phyloP scores from a whole-genome alignment of 2,113 vertebrate species.

The Platycercus adscitus region DNA sequence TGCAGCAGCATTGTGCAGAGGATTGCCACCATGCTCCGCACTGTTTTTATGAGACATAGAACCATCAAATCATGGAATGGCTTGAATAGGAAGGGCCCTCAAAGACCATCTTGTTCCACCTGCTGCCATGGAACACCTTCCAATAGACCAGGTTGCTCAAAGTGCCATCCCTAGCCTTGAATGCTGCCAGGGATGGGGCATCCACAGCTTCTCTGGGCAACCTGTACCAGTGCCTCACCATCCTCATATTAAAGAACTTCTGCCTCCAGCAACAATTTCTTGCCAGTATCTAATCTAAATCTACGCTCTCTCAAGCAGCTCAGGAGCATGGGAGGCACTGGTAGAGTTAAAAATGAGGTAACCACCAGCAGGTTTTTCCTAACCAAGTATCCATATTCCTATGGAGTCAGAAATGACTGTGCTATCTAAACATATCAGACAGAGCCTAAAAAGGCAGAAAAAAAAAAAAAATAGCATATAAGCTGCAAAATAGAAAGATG shows the following conservation, averaged over 20 bases:
- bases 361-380: background rate
- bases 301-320: background rate
- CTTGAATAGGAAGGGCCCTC: background rate
- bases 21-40: background rate
- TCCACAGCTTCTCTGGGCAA: background rate
- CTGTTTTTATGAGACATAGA: background rate
- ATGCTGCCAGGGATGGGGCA: background rate
- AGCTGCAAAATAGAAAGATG: background rate
- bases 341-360: background rate
- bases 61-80: background rate
- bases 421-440: background rate
- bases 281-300: background rate
- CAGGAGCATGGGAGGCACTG: background rate
- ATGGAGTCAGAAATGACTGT: background rate
- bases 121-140: background rate
- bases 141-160: background rate
- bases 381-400: background rate
- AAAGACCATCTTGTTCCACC: background rate
- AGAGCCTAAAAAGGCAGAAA: background rate
- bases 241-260: background rate
- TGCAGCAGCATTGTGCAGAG: background rate
- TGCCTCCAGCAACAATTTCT: background rate
- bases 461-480: background rate
- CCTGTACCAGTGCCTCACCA: background rate
- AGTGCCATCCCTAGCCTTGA: background rate